Percentiles rank a stretch among this genome's conserved stretches.
These are phyloP conservation scores for Synergus laeviventris DNA, from an alignment of 2,888 invertebrate genomes.

Conservation along the genomic window DNA sequence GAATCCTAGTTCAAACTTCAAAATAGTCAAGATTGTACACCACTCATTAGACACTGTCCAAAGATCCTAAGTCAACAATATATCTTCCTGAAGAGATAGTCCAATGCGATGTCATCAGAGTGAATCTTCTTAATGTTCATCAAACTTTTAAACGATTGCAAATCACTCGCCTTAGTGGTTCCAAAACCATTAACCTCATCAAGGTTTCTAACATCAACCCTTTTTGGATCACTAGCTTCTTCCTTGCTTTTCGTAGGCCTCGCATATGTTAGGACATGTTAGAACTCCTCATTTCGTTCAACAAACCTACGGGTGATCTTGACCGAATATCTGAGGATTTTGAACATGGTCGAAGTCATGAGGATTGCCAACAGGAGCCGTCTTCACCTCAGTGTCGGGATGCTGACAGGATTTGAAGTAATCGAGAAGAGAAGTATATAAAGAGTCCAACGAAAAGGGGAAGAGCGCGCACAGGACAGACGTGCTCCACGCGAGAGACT, in stretches of 20 bases:
- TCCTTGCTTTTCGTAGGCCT: too few species aligned
- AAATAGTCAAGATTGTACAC: background rate
- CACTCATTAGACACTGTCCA: background rate
- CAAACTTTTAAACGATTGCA: too few species aligned
- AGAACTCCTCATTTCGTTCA: background rate
- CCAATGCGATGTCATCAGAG: too few species aligned
- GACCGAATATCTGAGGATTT: slow-evolving; percentile 44
- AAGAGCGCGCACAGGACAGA: slow-evolving; percentile 52
- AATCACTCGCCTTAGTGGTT: too few species aligned
- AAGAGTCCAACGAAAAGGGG: slow-evolving; percentile 50
- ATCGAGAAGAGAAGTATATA: slow-evolving; percentile 26
- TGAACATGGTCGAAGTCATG: slow-evolving; percentile 54
- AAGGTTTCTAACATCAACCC: too few species aligned
- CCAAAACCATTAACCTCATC: too few species aligned
- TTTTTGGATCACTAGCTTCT: too few species aligned
- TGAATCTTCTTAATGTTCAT: too few species aligned
- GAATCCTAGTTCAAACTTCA: background rate
- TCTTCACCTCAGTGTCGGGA: slow-evolving; percentile 64
- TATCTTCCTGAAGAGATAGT: too few species aligned
- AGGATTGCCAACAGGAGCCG: slow-evolving; percentile 65
- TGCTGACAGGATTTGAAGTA: slow-evolving; percentile 62
- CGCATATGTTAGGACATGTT: background rate
- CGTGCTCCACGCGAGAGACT: slow-evolving; percentile 67
- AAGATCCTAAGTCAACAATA: too few species aligned
- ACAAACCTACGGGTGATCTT: slow-evolving; percentile 18